Evolutionary conservation across 2,797 vertebrate species (phyloP), one percentile per base, ranked within the genome.

Genomic region (Diglossa cyanea): DNA sequence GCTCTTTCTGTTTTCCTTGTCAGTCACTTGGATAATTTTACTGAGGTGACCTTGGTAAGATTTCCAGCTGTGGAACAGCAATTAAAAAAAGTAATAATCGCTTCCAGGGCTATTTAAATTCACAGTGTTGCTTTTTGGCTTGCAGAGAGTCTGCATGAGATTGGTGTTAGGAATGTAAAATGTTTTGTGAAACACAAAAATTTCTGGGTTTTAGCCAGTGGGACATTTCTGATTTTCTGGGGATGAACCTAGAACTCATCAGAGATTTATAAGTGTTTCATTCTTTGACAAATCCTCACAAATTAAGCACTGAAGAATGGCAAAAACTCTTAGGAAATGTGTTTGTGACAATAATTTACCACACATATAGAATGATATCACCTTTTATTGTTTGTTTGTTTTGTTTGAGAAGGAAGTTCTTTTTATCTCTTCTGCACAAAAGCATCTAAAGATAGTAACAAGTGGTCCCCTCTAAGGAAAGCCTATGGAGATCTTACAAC

Each of bases 41-140:
- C 6, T 2, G 65, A 75, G 60, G 24, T 94, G 45, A 95, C 73
- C 70, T 95, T 90, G 62, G 54, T 81, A 70, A 55, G 71, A 47
- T 74, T 94, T 89, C 50, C 72, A 48, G 67, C 45, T 75, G 60
- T 50, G 88, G 20, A 87, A 70, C 0, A 16, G 47, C 40, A 97
- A 83, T 93, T 96, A 72, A 90, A 84, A 76, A 72, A 74, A 31
- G 13, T 47, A 85, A 84, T 57, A 81, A 92, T 70, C 13, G 75
- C 48, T 79, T 58, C 62, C 67, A 73, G 42, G 55, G 51, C 61
- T 91, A 62, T 88, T 97, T 65, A 91, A 87, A 92, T 93, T 93
- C 61, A 76, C 40, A 45, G 57, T 72, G 72, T 11, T 85, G 18
- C 10, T 88, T 91, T 83, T 93, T n/a, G 78, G 25, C 78, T 86